Evolutionary conservation across 2,797 vertebrate species (phyloP), one percentile per base, ranked within the genome.

Genomic region (Sparidentex hasta): DNA sequence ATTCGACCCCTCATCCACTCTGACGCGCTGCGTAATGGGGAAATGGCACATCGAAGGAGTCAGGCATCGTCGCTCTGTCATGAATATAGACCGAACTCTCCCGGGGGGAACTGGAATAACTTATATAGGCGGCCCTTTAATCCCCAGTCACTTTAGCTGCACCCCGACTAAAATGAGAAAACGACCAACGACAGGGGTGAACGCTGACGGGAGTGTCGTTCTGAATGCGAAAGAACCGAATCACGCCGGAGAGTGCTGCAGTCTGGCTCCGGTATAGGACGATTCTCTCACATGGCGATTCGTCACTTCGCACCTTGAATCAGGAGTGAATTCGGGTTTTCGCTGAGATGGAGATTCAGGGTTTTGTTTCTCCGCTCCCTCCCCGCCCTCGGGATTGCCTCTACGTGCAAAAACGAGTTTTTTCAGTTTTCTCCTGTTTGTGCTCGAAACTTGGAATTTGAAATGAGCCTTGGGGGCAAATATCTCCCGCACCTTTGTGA

Each of bases 121-220:
- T 85, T 46, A 16, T n/a, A 61, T 21, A n/a, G n/a, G 78, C 74
- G 59, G 21, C 43, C 69, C 81, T 87, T 87, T 88, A 81, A 84
- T 83, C 80, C 21, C 46, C 48, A 13, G 33, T 33, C 74, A 85
- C 23, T 71, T 71, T 52, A 77, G 52, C 47, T 81, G 74, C 55
- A 20, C 86, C 80, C 76, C 76, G 7, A 41, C 74, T 14, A 63
- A 78, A 78, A 70, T 78, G 17, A 61, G 56, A 79, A 58, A 38
- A 84, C 78, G 25, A 25, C 64, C 76, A 63, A 70, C 65, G 67
- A 81, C 33, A 27, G 46, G 67, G 29, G 33, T 69, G 74, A 75
- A 76, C 83, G 71, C 72, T 71, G 55, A 76, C 73, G 58, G 7
- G 23, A 59, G 65, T 73, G 58, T 33, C 76, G 79, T 38, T 59